phyloP scores from a whole-genome alignment of 2,113 vertebrate genomes.

The Ciconia maguari region DNA sequence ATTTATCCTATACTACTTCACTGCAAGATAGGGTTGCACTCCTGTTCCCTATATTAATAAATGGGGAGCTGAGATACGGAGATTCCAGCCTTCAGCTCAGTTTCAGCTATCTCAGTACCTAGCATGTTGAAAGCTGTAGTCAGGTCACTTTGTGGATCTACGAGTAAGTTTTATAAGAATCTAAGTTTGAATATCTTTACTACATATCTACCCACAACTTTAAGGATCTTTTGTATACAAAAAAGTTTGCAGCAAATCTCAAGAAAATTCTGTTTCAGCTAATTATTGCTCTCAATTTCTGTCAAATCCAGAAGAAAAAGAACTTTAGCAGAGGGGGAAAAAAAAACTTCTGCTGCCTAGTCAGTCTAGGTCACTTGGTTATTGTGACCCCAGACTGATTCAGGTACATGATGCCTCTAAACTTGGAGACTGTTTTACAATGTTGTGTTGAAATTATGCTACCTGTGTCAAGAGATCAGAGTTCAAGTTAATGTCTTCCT shows the following conservation, averaged over 20 bases:
- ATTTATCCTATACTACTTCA: background rate
- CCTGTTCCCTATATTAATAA: background rate
- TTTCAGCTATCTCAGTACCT: background rate
- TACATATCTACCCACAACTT: background rate
- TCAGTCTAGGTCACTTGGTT: background rate
- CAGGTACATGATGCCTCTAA: background rate
- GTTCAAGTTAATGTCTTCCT: background rate
- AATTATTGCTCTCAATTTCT: background rate
- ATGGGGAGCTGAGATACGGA: background rate
- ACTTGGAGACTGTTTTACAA: background rate
- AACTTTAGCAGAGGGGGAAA: background rate
- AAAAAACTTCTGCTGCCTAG: rapidly evolving
- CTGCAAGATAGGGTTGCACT: background rate
- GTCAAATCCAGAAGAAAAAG: background rate
- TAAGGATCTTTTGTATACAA: background rate
- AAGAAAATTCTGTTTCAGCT: background rate
- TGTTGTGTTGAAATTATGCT: background rate
- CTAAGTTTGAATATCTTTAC: background rate
- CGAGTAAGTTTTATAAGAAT: background rate
- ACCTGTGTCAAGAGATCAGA: background rate
- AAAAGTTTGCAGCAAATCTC: background rate
- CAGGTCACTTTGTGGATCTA: background rate
- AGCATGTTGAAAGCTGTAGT: background rate
- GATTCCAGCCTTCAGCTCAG: background rate
- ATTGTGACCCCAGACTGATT: background rate